These are phyloP conservation scores for Apamea epomidion DNA, from an alignment of 2,888 invertebrate genomes.

Conservation along the genomic window DNA sequence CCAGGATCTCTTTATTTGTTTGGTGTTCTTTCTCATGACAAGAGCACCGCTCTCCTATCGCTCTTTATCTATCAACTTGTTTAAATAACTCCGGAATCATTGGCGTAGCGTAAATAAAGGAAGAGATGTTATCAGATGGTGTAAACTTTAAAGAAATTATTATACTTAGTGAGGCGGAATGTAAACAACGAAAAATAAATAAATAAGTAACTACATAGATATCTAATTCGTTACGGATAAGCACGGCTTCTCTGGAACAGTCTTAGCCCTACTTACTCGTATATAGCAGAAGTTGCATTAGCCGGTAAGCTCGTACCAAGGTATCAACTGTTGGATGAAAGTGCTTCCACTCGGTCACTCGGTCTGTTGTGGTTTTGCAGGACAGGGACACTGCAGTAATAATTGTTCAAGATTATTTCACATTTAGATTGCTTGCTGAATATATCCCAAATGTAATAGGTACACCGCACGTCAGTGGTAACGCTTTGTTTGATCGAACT, in stretches of 20 bases:
- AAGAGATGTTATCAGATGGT: slow-evolving; percentile 84
- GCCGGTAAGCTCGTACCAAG: background rate
- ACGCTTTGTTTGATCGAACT: background rate
- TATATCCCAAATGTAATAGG: background rate
- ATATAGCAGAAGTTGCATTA: background rate
- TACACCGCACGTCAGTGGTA: background rate
- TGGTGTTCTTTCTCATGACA: slow-evolving; percentile 83
- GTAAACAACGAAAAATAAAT: slow-evolving; percentile 2
- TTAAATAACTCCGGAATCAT: slow-evolving; percentile 84
- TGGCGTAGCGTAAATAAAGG: slow-evolving; percentile 84
- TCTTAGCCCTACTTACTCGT: background rate
- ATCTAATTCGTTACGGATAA: background rate
- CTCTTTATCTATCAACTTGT: slow-evolving; percentile 86
- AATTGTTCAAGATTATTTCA: too few species aligned
- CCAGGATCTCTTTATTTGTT: slow-evolving; percentile 83
- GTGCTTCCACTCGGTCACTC: background rate
- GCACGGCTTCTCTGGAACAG: background rate
- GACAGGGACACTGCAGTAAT: background rate
- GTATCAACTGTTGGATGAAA: background rate
- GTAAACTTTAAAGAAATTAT: slow-evolving; percentile 83
- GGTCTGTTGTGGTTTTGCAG: background rate
- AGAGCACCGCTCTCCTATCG: slow-evolving; percentile 84
- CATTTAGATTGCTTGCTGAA: background rate
- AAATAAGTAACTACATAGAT: background rate
- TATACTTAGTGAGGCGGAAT: slow-evolving; percentile 55